Percentiles rank a stretch among this genome's conserved stretches.
Conservation (phyloP, 2,888 invertebrate species). For the Epirrhoe alternata region DNA sequence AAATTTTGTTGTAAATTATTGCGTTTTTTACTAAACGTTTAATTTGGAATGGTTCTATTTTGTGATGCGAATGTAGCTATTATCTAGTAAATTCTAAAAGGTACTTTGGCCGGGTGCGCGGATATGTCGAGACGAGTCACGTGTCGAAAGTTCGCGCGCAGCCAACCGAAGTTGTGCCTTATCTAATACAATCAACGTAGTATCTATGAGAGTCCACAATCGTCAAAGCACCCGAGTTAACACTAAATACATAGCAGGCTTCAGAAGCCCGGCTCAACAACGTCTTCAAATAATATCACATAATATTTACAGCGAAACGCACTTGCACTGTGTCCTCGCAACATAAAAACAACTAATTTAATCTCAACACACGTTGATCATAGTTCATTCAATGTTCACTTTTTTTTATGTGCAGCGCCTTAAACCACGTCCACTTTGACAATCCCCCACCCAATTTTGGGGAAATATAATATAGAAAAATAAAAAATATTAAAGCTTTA, state of each 20-base stretch:
- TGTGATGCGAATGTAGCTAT: conserved; percentile 77
- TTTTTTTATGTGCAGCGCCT: conserved; percentile 79
- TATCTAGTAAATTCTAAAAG: conserved; percentile 79
- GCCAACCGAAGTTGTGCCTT: conserved; percentile 60
- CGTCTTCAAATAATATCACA: conserved; percentile 83
- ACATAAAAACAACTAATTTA: conserved; percentile 58
- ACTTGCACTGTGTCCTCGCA: conserved; percentile 73
- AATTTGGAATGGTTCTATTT: conserved; percentile 66
- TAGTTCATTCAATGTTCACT: conserved; percentile 68
- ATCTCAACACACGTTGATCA: conserved; percentile 61
- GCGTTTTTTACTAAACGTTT: conserved; percentile 57
- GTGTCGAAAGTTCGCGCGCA: conserved; percentile 46
- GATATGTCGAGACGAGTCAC: neutral
- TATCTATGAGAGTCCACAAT: conserved; percentile 83
- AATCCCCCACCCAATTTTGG: conserved; percentile 75
- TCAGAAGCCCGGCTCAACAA: conserved; percentile 78
- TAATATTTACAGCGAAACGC: conserved; percentile 77
- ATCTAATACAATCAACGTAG: conserved; percentile 78
- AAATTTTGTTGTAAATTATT: conserved; percentile 54
- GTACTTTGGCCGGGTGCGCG: conserved; percentile 66
- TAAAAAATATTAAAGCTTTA: conserved; percentile 59
- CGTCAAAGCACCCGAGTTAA: conserved; percentile 85
- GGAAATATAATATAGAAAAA: conserved; percentile 61
- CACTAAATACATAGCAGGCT: conserved; percentile 82
- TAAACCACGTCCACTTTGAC: conserved; percentile 78